These are phyloP conservation scores for Linurgus olivaceus DNA, from an alignment of 2,797 vertebrate genomes.

Conservation along the genomic window DNA sequence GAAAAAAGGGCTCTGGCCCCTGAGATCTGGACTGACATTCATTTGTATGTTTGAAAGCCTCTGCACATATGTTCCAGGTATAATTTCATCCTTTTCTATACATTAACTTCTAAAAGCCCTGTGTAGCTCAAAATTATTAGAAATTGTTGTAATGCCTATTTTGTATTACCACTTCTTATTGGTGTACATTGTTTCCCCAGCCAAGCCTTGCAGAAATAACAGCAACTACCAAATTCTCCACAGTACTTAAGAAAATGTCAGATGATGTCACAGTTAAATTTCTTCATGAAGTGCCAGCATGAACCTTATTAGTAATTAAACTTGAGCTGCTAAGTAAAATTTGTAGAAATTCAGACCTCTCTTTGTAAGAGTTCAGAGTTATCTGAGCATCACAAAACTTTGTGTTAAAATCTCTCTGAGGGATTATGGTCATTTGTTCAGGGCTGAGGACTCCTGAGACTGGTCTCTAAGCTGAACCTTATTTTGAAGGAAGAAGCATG, in stretches of 20 bases:
- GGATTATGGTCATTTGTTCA: background rate
- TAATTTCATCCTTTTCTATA: background rate
- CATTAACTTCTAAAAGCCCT: background rate
- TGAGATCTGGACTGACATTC: background rate
- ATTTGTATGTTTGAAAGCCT: background rate
- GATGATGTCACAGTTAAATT: background rate
- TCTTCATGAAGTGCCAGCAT: background rate
- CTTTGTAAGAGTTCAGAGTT: background rate
- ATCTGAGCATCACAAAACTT: background rate
- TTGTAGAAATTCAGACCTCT: background rate
- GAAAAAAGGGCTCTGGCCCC: conserved; percentile 2
- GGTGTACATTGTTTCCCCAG: background rate
- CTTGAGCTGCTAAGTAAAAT: background rate
- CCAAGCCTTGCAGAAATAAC: background rate
- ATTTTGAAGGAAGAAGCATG: background rate
- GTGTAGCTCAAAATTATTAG: background rate
- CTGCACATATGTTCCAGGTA: background rate
- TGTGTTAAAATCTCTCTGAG: background rate
- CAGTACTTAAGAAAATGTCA: background rate
- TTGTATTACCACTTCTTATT: background rate
- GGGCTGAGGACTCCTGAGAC: background rate
- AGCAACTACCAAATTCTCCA: background rate
- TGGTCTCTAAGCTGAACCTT: background rate
- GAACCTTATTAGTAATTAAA: background rate
- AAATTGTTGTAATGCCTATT: background rate